phyloP scores from a whole-genome alignment of 2,797 vertebrate genomes.

The Crocodylus rhombifer region DNA sequence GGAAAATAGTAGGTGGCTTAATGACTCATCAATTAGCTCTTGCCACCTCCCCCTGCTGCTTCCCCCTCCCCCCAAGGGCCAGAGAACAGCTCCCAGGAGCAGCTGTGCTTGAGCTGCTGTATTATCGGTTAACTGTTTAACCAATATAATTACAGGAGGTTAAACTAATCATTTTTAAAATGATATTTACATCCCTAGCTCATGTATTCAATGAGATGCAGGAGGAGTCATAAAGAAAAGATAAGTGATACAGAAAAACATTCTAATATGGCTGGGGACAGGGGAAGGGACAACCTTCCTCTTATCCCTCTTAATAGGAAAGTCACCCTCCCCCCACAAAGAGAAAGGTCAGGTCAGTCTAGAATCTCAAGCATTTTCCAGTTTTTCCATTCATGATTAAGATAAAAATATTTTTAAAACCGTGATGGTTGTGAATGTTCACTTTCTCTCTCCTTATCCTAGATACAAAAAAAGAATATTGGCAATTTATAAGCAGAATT shows the following conservation, averaged over 20 bases:
- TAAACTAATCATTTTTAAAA: too few species aligned
- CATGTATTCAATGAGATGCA: too few species aligned
- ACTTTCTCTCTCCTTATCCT: conserved; percentile 65
- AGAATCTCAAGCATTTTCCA: conserved; percentile 57
- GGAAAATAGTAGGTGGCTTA: too few species aligned
- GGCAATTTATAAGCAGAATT: conserved; percentile 74
- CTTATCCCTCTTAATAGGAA: conserved; percentile 17
- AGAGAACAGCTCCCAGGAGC: too few species aligned
- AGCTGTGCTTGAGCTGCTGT: too few species aligned
- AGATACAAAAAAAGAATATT: conserved; percentile 70
- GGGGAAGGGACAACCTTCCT: background rate
- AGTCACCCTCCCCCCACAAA: conserved; percentile 7
- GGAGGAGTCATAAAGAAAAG: background rate
- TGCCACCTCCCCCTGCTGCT: too few species aligned
- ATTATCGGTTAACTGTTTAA: too few species aligned
- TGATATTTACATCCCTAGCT: too few species aligned
- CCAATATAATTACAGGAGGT: too few species aligned
- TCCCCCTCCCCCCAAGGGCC: too few species aligned
- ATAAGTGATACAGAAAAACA: conserved; percentile 39
- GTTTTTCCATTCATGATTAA: conserved; percentile 63
- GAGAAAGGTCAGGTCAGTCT: conserved; percentile 57
- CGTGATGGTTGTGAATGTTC: conserved; percentile 46
- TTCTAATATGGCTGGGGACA: conserved; percentile 27
- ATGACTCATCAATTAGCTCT: too few species aligned
- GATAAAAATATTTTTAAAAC: conserved; percentile 59